phyloP scores from a whole-genome alignment of 2,797 vertebrate species.

The Mico argentatus region DNA sequence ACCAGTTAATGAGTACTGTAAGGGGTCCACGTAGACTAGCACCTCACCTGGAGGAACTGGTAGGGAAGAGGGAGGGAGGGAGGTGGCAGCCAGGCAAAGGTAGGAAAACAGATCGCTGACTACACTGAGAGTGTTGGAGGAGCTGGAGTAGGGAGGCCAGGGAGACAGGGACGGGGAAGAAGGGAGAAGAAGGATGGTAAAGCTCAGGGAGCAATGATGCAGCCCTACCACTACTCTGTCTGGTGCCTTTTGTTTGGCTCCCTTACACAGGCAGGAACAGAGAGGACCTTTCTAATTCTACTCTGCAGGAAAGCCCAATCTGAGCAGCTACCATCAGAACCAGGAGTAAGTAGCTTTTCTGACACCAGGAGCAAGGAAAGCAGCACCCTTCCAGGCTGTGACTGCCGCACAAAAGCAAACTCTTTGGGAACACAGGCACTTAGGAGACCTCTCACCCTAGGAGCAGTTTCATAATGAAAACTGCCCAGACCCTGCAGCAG shows the following conservation, averaged over 20 bases:
- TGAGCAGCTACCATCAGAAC: not conserved
- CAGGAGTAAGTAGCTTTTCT: not conserved
- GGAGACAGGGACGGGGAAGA: not conserved
- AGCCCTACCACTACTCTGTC: not conserved
- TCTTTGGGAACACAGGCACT: not conserved
- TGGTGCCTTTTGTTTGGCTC: not conserved
- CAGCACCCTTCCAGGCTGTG: rapidly evolving
- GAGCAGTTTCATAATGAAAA: not conserved
- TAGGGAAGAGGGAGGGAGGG: not conserved
- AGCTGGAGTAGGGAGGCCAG: not conserved
- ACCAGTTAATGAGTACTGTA: not conserved
- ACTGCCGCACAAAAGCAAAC: not conserved
- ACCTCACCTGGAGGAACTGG: not conserved
- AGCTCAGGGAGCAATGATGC: not conserved
- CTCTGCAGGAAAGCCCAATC: not conserved
- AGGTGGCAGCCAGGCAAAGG: not conserved
- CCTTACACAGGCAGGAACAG: not conserved
- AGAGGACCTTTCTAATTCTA: not conserved
- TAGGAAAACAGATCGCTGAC: not conserved
- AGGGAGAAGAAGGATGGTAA: not conserved
- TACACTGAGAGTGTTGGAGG: not conserved
- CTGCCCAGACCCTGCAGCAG: not conserved
- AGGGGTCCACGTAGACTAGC: not conserved
- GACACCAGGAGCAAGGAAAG: not conserved
- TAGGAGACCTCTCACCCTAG: not conserved